Conservation (phyloP, 92 coral and sea anemone species). For the Epizoanthus rinbou region DNA sequence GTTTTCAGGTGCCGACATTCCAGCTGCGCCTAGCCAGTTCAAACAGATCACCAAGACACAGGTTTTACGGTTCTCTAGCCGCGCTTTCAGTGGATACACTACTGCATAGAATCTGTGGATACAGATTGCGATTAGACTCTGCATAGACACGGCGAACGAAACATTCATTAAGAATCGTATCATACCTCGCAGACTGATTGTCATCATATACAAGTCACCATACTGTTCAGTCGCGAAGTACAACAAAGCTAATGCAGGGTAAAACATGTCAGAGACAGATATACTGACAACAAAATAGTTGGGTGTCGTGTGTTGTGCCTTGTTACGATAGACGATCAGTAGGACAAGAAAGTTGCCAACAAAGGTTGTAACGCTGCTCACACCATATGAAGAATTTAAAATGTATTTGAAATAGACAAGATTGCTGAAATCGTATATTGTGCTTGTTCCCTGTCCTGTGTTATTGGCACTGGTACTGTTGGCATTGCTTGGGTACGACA, state of each 20-base stretch:
- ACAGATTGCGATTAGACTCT: constrained; percentile 2
- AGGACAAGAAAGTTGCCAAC: not conserved
- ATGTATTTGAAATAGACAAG: not conserved
- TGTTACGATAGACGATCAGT: not conserved
- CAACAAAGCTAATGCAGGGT: not conserved
- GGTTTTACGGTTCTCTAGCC: not conserved
- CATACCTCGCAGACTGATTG: not conserved
- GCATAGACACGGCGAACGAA: constrained; percentile 7
- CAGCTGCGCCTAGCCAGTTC: not conserved
- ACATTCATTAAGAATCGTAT: not conserved
- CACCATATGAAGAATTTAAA: not conserved
- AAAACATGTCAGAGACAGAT: not conserved
- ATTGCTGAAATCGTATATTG: not conserved
- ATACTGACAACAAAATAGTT: constrained; percentile 10
- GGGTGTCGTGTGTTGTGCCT: not conserved
- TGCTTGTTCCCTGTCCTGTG: too few species aligned
- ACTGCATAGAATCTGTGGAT: constrained; percentile 22
- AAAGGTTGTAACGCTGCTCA: not conserved
- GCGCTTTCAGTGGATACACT: constrained; percentile 4
- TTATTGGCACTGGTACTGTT: too few species aligned
- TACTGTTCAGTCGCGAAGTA: not conserved
- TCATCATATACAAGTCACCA: not conserved
- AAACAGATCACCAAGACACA: not conserved
- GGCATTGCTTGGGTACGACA: too few species aligned
- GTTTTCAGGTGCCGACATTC: not conserved